These are phyloP conservation scores for Mustela nigripes DNA, from an alignment of 2,113 vertebrate species.

Conservation along the genomic window DNA sequence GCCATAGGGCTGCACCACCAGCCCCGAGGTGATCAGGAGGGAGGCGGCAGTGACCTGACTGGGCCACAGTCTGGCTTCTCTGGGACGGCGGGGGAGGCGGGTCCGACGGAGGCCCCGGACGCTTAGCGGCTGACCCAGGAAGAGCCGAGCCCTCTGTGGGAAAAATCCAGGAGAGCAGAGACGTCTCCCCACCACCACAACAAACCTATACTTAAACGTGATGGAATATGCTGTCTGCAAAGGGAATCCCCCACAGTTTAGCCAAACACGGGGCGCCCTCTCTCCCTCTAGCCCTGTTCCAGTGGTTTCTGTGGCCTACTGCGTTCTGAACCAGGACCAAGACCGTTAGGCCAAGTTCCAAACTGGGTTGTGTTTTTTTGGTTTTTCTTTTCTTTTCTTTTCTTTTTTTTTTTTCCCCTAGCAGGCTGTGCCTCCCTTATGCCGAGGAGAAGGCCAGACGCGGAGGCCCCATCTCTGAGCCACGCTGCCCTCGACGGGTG, in stretches of 20 bases:
- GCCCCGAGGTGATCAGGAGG: fast-evolving
- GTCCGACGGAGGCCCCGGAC: not conserved
- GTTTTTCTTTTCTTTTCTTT: constrained; percentile 26
- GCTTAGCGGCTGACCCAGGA: not conserved
- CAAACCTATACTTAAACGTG: constrained; percentile 82
- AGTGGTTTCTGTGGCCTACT: constrained; percentile 81
- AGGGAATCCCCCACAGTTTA: constrained; percentile 81
- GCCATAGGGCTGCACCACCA: fast-evolving
- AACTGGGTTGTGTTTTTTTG: not conserved
- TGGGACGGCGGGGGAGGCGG: not conserved
- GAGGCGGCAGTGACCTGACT: not conserved
- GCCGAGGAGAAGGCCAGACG: constrained; percentile 46
- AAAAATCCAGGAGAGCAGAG: constrained; percentile 72
- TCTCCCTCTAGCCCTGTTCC: constrained; percentile 67
- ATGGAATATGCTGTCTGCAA: constrained; percentile 78
- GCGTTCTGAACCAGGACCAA: constrained; percentile 76
- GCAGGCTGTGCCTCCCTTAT: constrained; percentile 44
- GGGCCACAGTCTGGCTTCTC: not conserved
- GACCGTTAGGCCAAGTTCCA: constrained; percentile 80
- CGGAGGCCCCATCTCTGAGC: not conserved
- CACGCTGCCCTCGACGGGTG: fast-evolving
- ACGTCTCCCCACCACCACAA: not conserved
- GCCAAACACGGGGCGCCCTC: constrained; percentile 76
- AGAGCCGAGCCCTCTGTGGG: constrained; percentile 79
- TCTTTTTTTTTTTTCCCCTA: not conserved